These are phyloP conservation scores for Limnothrissa miodon DNA, from an alignment of 2,113 vertebrate genomes.

Conservation along the genomic window DNA sequence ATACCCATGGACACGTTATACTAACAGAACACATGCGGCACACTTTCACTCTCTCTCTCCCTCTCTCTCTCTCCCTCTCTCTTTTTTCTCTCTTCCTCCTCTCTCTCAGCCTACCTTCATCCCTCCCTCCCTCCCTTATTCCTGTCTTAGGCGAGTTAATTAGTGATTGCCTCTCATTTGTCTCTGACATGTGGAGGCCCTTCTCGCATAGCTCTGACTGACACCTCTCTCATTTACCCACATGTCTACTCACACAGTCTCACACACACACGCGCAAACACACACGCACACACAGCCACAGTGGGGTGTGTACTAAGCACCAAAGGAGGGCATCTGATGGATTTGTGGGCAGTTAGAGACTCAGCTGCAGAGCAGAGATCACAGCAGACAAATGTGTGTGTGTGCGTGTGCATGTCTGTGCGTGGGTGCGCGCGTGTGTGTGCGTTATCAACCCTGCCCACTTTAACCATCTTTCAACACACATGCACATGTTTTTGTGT, in stretches of 20 bases:
- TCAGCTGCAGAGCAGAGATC: constrained; percentile 35
- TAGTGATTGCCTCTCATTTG: constrained; percentile 66
- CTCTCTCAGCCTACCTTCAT: constrained; percentile 15
- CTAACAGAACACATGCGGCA: neutral
- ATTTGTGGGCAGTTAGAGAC: constrained; percentile 13
- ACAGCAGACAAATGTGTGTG: constrained; percentile 34
- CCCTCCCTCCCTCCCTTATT: constrained; percentile 41
- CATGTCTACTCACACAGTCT: constrained; percentile 25
- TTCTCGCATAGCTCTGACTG: constrained; percentile 58
- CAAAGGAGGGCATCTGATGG: constrained; percentile 32
- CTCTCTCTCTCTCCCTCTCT: constrained; percentile 20
- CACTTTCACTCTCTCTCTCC: neutral
- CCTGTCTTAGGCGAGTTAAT: constrained; percentile 66
- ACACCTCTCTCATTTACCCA: constrained; percentile 62
- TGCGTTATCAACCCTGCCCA: no score
- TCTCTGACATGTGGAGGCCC: constrained; percentile 64
- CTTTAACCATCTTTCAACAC: neutral
- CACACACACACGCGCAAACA: constrained; percentile 12
- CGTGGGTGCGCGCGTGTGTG: no score
- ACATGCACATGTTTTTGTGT: constrained; percentile 3
- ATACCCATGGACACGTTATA: no score
- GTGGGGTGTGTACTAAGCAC: constrained; percentile 10
- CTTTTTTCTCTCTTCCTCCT: neutral
- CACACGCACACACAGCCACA: neutral
- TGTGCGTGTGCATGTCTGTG: neutral